These are phyloP conservation scores for Cyanoliseus patagonus DNA, from an alignment of 2,113 vertebrate genomes.

Conservation along the genomic window DNA sequence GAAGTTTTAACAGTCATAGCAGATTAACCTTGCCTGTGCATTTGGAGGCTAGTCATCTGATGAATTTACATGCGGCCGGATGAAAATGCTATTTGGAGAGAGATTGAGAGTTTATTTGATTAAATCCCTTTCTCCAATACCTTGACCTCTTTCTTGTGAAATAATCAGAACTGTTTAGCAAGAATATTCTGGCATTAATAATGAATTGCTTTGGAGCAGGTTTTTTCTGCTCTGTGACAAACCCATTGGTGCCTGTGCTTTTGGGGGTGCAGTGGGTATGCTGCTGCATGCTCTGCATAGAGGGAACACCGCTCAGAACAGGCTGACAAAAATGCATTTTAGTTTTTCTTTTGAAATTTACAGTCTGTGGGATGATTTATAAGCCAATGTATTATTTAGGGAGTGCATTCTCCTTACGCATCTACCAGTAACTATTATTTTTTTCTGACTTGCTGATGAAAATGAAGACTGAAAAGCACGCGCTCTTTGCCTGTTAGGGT, in stretches of 20 bases:
- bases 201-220: conserved; percentile 85
- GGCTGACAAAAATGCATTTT: background rate
- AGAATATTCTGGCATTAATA: conserved; percentile 95
- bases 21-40: conserved; percentile 90
- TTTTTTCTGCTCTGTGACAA: conserved; percentile 73
- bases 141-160: conserved; percentile 95
- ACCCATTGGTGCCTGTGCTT: conserved; percentile 56
- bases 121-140: conserved; percentile 86
- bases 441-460: background rate
- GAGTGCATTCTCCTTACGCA: background rate
- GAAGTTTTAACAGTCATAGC: conserved; percentile 96
- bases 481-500: background rate
- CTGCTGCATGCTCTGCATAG: background rate
- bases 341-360: conserved; percentile 16
- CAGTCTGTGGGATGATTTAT: background rate
- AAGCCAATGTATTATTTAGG: background rate
- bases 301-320: background rate
- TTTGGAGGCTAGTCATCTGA: conserved; percentile 80
- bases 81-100: conserved; percentile 89
- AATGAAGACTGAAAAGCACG: background rate
- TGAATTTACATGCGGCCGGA: conserved; percentile 91
- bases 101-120: conserved; percentile 91
- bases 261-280: background rate
- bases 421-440: background rate
- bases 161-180: conserved; percentile 94